Evolutionary conservation across 1,140 invertebrate genomes (phyloP), one percentile per base, ranked within the genome.

Genomic region (Aphelenchoides besseyi): DNA sequence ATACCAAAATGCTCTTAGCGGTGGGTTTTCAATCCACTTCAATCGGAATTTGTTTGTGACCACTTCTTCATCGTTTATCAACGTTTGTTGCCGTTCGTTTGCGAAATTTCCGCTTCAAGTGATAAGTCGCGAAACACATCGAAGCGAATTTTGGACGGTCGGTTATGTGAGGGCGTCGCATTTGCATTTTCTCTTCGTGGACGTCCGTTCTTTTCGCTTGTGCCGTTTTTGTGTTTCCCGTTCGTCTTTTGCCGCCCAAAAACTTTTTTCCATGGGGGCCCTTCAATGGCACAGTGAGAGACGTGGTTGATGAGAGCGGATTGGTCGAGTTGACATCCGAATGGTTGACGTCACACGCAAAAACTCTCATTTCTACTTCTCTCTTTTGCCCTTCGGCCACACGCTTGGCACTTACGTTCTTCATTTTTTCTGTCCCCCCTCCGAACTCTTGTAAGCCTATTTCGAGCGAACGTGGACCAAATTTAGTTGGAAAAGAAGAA

Each of bases 221-320:
- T 5, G 55, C 55, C 55, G 5, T 18, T 59, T 59, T 23, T 18
- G 18, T 59, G 55, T 33, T 59, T 59, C 18, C 18, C 55, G 55
- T 59, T 59, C 5, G 55, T 33, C 55, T 59, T 59, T 59, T 59
- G 55, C 55, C 18, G 55, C 55, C 23, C 55, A 23, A 23, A 5
- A 59, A 59, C 12, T 59, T 5, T 33, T n/a, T n/a, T n/a, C n/a
- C n/a, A n/a, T n/a, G n/a, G n/a, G 55, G 55, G 55, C 26, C 55
- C 5, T 8, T 8, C 5, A 59, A 23, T 23, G 55, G 18, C 5
- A 5, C 5, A 59, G 55, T 28, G 55, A 33, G 23, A 18, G n/a
- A n/a, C n/a, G n/a, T n/a, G n/a, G 18, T 33, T 8, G 55, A 8
- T 59, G 55, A 59, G 55, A 23, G 55, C 5, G 26, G 18, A 5